Base-by-base conservation (phyloP, 2,797 vertebrate genomes). In the Onychomys arenicola region DNA sequence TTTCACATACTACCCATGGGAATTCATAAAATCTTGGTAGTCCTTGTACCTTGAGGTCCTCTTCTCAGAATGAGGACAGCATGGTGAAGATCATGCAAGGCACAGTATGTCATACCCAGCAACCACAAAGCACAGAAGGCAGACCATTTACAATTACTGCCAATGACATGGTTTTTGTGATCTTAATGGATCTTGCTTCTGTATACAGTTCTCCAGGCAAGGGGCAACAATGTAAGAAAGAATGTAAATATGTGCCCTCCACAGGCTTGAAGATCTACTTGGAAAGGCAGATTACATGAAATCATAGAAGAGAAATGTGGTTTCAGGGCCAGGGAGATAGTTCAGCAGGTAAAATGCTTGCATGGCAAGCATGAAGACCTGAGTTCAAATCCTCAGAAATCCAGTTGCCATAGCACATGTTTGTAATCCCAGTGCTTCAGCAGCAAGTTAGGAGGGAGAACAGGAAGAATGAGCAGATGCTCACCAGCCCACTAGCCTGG, bases 181-280 rank as follows among this genome's bases (percentile, higher is more conserved):
- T 37, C 86, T 78, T 87, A 87, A 52, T 91, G n/a, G 21, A 76
- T 23, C 6, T 25, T 29, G 13, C 9, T 94, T 61, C 21, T 11
- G 13, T 25, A 52, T 81, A 77, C 9, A 89, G 25, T 57, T 6
- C 69, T 57, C 73, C 85, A 19, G 27, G 14, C 7, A 89, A 61
- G 32, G 14, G 49, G 8, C 67, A 83, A 23, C 49, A 80, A 52
- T 81, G 49, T 17, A 90, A 92, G 43, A 92, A 90, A 90, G 4
- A 75, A 5, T 6, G 27, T 65, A 69, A 52, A 7, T 63, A 46
- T 78, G 37, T 97, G 6, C 7, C 34, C 19, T 84, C 87, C 27
- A 4, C 61, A 13, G 9, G 14, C 40, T 94, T 86, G 89, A 97
- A 92, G 95, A 93, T n/a, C 27, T 67, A 75, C n/a, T 82, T 89